A percentile compares a stretch with the other conserved stretches of the same genome.
phyloP scores from a whole-genome alignment of 2,888 invertebrate species.

The Charanyca ferruginea region DNA sequence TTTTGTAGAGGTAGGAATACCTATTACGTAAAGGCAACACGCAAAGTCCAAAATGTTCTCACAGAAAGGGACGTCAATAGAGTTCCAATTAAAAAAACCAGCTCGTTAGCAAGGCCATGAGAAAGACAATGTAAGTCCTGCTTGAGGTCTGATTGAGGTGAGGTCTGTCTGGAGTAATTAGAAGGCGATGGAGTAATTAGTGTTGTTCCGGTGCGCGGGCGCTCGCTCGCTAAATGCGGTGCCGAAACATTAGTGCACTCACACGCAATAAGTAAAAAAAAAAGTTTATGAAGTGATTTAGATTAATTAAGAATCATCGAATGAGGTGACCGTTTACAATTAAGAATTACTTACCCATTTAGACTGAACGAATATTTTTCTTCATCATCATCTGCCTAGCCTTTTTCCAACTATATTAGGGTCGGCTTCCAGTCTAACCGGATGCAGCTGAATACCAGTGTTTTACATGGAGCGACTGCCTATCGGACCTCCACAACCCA shows the following conservation, averaged over 20 bases:
- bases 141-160: conserved; percentile 73
- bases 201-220: conserved; percentile 67
- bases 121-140: conserved; percentile 68
- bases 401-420: too few species aligned
- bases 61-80: conserved; percentile 59
- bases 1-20: conserved; percentile 9
- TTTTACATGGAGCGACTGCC: too few species aligned
- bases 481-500: too few species aligned
- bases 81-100: conserved; percentile 51
- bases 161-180: conserved; percentile 72
- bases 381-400: too few species aligned
- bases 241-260: conserved; percentile 62
- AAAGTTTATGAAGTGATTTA: conserved; percentile 42
- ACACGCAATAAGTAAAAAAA: conserved; percentile 55
- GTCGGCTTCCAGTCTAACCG: too few species aligned
- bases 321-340: conserved; percentile 28
- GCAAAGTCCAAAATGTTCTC: conserved; percentile 70
- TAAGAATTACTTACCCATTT: conserved; percentile 1
- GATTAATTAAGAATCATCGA: conserved; percentile 32
- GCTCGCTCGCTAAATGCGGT: conserved; percentile 64
- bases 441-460: too few species aligned
- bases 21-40: conserved; percentile 53
- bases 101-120: conserved; percentile 70
- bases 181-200: conserved; percentile 76
- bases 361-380: conserved; percentile 15